Evolutionary conservation across 2,888 invertebrate genomes (phyloP).

Genomic region (Drosophila yooni): DNA sequence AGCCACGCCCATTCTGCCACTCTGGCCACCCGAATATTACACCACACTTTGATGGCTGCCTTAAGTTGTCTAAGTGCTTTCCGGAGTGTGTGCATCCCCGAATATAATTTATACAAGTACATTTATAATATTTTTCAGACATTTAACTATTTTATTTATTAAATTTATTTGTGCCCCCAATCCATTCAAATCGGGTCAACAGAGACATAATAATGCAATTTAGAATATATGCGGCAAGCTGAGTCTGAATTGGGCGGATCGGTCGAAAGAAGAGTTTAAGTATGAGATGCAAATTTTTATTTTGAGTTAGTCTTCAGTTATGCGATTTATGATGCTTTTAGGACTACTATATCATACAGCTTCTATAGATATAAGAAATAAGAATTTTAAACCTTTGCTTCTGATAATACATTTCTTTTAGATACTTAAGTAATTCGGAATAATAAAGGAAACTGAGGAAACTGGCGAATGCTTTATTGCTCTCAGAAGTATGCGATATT

Average conservation of each 20-base stretch:
- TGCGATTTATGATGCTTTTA: too few species aligned
- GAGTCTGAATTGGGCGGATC: not conserved
- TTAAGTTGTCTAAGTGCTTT: constrained; percentile 20
- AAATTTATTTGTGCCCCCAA: not conserved
- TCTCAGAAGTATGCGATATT: not conserved
- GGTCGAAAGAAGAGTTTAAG: not conserved
- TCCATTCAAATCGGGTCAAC: not conserved
- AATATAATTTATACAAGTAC: not conserved
- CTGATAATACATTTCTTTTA: too few species aligned
- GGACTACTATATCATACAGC: too few species aligned
- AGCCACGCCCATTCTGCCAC: constrained; percentile 6
- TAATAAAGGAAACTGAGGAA: not conserved
- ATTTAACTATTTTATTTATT: not conserved
- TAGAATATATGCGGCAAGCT: not conserved
- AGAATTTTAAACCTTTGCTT: too few species aligned
- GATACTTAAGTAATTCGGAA: too few species aligned
- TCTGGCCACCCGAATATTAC: too few species aligned
- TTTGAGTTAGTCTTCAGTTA: too few species aligned
- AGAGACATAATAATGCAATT: not conserved
- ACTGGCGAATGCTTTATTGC: not conserved
- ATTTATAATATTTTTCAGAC: not conserved
- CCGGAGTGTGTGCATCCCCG: not conserved
- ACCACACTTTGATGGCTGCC: constrained; percentile 4
- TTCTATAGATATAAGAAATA: too few species aligned
- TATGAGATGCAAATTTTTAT: too few species aligned